Conservation (phyloP, 2,113 vertebrate genomes). For the Tretioscincus oriximinensis region DNA sequence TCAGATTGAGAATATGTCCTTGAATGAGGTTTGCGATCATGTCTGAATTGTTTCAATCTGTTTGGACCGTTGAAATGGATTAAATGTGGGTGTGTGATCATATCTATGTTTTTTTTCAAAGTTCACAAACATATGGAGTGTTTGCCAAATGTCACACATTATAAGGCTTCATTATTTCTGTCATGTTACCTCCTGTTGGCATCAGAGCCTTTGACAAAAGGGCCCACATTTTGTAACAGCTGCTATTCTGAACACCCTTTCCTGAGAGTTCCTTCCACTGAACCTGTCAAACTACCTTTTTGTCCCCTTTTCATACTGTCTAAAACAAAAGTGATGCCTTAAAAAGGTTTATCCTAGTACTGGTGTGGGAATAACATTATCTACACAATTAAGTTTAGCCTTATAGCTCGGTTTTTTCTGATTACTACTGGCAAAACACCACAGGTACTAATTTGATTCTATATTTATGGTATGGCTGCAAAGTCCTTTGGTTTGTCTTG, state of each 20-base stretch:
- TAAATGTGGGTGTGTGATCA: no score
- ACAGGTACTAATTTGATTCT: neutral
- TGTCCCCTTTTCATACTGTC: neutral
- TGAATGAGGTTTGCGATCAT: no score
- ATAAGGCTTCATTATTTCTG: neutral
- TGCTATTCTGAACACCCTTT: neutral
- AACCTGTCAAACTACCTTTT: neutral
- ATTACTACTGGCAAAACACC: neutral
- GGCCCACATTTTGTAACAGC: neutral
- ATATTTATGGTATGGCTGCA: neutral
- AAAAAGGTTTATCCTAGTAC: neutral
- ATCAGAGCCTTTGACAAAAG: neutral
- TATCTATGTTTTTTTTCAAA: neutral
- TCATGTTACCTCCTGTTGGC: neutral
- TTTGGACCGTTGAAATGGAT: no score
- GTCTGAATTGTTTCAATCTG: no score
- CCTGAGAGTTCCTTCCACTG: neutral
- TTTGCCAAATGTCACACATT: neutral
- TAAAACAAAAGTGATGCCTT: neutral
- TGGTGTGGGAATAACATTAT: neutral
- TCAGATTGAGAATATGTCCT: no score
- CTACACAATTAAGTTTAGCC: neutral
- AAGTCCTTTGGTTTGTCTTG: neutral
- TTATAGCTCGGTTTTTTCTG: neutral
- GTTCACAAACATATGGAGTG: neutral